Conservation (phyloP, 2,113 vertebrate species). For the Leucoraja erinaceus region DNA sequence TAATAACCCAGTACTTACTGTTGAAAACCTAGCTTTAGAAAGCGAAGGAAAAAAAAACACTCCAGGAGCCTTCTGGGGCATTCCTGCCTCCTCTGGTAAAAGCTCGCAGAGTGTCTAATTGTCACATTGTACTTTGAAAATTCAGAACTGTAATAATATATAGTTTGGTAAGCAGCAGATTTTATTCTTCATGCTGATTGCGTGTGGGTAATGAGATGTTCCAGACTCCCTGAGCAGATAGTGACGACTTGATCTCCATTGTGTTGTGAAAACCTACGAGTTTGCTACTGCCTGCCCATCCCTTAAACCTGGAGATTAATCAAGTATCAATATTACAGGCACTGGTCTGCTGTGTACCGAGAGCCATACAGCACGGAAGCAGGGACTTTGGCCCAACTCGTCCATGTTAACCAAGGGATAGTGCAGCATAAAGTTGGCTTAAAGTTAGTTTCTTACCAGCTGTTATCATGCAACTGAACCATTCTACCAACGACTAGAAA, state of each 20-base stretch:
- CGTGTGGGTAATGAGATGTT: slow-evolving; percentile 44
- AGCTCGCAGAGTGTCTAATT: slow-evolving; percentile 47
- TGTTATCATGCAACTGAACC: too few relatives aligned
- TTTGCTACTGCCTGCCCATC: slow-evolving; percentile 40
- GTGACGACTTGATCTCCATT: slow-evolving; percentile 51
- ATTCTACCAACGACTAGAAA: too few relatives aligned
- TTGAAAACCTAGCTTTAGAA: slow-evolving; percentile 27
- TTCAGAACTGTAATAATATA: slow-evolving; percentile 43
- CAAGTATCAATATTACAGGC: too few relatives aligned
- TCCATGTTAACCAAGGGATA: too few relatives aligned
- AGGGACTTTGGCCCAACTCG: too few relatives aligned
- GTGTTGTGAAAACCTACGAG: slow-evolving; percentile 51
- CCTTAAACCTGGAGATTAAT: slow-evolving; percentile 1
- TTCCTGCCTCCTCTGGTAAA: slow-evolving; percentile 48
- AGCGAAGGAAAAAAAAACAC: not conserved
- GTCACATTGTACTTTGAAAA: slow-evolving; percentile 40
- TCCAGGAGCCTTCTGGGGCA: slow-evolving; percentile 42
- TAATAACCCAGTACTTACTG: slow-evolving; percentile 55
- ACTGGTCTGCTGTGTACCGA: not conserved
- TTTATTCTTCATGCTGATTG: slow-evolving; percentile 47
- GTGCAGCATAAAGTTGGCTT: too few relatives aligned
- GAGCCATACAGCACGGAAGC: too few relatives aligned
- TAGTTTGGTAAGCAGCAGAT: slow-evolving; percentile 40
- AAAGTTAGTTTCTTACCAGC: too few relatives aligned
- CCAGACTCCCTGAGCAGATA: slow-evolving; percentile 46